Evolutionary conservation across 92 coral and sea anemone genomes (phyloP), one percentile per base, ranked within the genome.

Genomic region (Epizoanthus ramosus): DNA sequence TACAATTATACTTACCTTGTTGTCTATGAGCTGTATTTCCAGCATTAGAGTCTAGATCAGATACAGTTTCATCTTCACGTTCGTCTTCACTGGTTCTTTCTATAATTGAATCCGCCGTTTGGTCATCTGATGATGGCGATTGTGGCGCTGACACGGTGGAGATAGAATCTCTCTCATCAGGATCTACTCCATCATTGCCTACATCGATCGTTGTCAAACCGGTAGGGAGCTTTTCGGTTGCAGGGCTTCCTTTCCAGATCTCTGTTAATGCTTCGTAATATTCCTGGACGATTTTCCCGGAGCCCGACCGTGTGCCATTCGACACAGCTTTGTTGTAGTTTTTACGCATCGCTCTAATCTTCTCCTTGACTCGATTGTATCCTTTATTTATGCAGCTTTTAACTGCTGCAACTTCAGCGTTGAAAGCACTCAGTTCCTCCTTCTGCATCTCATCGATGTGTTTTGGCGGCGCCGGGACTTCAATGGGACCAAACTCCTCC

Each of bases 191-290:
- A 41, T 72, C 37, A 56, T 56, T 56, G 12, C 14, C 22, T 56
- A 41, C 54, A 64, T 76, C 63, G 28, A 28, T 63, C 17, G 86
- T 77, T 57, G 75, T 85, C 10, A 85, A 57, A 19, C 85, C 88
- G 22, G 50, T 58, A 72, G 56, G 1, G 0, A 86, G 85, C 58
- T 70, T 83, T 76, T 69, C 89, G 1, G 89, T 80, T 47, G 89
- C 89, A 1, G 89, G 89, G 50, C 86, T 86, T 8, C 89, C 89
- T 64, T 86, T 86, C 89, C 89, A 80, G 5, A 86, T 86, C 52
- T 86, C 73, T 21, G 81, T 52, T 24, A 86, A 43, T n/a, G 80
- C 70, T 2, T 86, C 89, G 28, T 74, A 86, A 53, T 70, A 80
- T 54, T 86, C 89, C 57, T 86, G 89, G 1, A 86, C 81, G 15